phyloP scores from a whole-genome alignment of 1,140 invertebrate genomes.

The Aphidius gifuensis region DNA sequence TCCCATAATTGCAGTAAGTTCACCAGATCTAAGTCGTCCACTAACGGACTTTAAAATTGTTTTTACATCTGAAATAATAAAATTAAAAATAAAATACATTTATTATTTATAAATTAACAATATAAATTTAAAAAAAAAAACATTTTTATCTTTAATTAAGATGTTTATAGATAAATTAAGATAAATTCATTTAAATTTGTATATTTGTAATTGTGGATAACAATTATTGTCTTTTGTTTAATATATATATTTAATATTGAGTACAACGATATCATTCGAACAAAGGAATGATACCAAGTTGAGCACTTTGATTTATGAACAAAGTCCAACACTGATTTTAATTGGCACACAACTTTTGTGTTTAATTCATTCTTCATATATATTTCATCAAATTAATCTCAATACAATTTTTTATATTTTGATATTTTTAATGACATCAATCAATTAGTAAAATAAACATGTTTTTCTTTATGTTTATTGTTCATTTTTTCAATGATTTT shows the following conservation, averaged over 20 bases:
- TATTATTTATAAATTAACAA: background rate
- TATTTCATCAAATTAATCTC: background rate
- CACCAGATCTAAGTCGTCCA: constrained; percentile 75
- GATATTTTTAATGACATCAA: too few relatives aligned
- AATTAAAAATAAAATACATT: background rate
- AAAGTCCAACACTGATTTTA: constrained; percentile 21
- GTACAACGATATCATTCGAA: constrained; percentile 3
- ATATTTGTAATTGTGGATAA: too few relatives aligned
- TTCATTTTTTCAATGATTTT: too few relatives aligned
- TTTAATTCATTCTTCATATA: background rate
- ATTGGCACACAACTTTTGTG: constrained; percentile 1
- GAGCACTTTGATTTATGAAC: constrained; percentile 6
- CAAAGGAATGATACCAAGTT: constrained; percentile 15
- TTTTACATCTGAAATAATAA: constrained; percentile 66
- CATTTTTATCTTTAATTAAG: background rate
- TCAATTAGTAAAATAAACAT: too few relatives aligned
- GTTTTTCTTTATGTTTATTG: too few relatives aligned
- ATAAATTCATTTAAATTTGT: too few relatives aligned
- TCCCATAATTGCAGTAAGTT: constrained; percentile 92
- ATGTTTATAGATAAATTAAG: too few relatives aligned
- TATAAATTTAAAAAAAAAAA: background rate
- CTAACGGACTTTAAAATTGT: constrained; percentile 81
- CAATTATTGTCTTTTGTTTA: too few relatives aligned
- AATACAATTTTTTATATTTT: too few relatives aligned
- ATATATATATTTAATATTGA: background rate